phyloP scores from a whole-genome alignment of 2,888 invertebrate species.

The Linnaemya vulpina region DNA sequence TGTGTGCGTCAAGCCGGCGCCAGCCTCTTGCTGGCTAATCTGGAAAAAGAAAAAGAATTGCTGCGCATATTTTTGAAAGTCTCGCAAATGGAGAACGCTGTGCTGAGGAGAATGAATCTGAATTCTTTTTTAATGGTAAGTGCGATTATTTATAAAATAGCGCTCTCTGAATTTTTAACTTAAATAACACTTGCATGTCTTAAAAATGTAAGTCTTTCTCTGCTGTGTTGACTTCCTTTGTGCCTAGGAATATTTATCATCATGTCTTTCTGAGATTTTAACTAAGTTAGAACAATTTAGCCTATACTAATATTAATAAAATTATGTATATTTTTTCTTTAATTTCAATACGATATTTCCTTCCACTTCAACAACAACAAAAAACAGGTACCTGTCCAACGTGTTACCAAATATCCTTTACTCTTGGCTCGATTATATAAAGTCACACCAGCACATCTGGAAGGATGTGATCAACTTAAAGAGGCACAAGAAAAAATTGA shows the following conservation, averaged over 20 bases:
- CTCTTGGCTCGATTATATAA: conserved; percentile 94
- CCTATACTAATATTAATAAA: too few species aligned
- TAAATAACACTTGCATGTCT: not conserved
- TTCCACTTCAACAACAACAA: not conserved
- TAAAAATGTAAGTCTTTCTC: not conserved
- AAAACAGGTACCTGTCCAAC: conserved; percentile 94
- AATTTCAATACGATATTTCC: not conserved
- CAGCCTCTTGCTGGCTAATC: conserved; percentile 92
- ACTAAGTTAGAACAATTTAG: too few species aligned
- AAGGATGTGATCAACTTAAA: conserved; percentile 91
- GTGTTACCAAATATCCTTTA: conserved; percentile 98
- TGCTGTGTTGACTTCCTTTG: too few species aligned
- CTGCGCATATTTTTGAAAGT: conserved; percentile 96
- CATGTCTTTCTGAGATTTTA: too few species aligned
- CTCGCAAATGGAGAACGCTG: conserved; percentile 97
- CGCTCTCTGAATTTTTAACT: not conserved
- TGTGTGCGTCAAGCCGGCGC: conserved; percentile 97
- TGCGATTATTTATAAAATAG: not conserved
- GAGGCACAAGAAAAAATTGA: conserved; percentile 96
- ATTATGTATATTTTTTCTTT: not conserved
- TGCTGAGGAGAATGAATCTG: conserved; percentile 96
- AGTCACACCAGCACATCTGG: conserved; percentile 93
- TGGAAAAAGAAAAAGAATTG: conserved; percentile 97
- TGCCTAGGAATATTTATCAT: too few species aligned
- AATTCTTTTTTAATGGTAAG: conserved; percentile 98